Conservation (phyloP, 2,113 vertebrate genomes). For the Chionomys nivalis region DNA sequence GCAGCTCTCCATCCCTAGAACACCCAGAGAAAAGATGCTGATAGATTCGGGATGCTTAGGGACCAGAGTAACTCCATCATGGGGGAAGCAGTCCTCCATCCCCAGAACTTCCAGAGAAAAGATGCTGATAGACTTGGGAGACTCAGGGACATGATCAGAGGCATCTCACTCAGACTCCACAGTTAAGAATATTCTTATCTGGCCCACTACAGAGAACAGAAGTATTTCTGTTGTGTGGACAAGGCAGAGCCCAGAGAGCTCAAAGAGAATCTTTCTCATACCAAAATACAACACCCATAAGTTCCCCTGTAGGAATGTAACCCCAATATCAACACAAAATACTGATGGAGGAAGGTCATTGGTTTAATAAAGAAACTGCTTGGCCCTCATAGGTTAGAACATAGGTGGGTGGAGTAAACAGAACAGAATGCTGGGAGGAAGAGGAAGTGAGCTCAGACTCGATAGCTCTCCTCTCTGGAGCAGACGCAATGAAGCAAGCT, state of each 20-base stretch:
- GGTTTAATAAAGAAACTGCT: no score
- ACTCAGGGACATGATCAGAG: not conserved
- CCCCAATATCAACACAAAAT: not conserved
- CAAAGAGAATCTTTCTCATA: not conserved
- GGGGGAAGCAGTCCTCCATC: not conserved
- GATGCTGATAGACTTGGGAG: not conserved
- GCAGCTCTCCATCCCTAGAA: not conserved
- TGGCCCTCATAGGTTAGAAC: no score
- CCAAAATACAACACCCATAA: fast-evolving
- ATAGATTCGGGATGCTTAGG: not conserved
- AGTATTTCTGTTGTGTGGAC: not conserved
- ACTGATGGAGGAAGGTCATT: no score
- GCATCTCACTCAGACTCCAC: not conserved
- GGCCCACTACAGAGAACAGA: not conserved
- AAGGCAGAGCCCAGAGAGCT: not conserved
- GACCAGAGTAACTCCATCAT: not conserved
- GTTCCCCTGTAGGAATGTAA: fast-evolving
- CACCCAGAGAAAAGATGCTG: not conserved
- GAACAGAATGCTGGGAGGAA: no score
- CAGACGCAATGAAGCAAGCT: no score
- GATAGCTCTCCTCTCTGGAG: no score
- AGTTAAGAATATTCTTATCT: not conserved
- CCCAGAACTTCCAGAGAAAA: not conserved
- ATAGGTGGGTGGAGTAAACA: no score
- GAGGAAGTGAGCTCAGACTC: no score